Percentiles rank a stretch among this genome's conserved stretches.
Evolutionary conservation across 2,888 invertebrate genomes (phyloP).

Genomic region (Sesia apiformis): DNA sequence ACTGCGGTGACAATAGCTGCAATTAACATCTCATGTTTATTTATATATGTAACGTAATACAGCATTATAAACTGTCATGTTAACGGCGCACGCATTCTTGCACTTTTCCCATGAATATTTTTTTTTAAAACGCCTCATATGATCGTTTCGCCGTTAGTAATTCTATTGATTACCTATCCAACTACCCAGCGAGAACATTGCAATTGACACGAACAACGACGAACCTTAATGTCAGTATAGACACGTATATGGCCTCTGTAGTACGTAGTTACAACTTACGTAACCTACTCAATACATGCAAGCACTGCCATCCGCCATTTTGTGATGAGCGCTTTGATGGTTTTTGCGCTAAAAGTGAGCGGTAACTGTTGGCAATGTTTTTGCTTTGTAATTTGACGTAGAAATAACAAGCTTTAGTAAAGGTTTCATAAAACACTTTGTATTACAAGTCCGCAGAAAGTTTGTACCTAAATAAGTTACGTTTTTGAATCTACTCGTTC

Average conservation of each 20-base stretch:
- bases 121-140: slow-evolving; percentile 30
- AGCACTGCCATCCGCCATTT: slow-evolving; percentile 44
- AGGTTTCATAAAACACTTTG: background rate
- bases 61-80: slow-evolving; percentile 10
- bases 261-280: slow-evolving; percentile 30
- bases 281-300: slow-evolving; percentile 30
- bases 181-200: slow-evolving; percentile 49
- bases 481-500: no score
- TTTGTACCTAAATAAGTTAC: no score
- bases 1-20: slow-evolving; percentile 8
- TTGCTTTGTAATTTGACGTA: slow-evolving; percentile 24
- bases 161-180: slow-evolving; percentile 43
- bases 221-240: slow-evolving; percentile 32
- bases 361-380: slow-evolving; percentile 30
- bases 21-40: background rate
- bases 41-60: background rate
- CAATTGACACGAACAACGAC: slow-evolving; percentile 55
- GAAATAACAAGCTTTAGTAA: slow-evolving; percentile 20
- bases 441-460: no score
- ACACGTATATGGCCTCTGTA: slow-evolving; percentile 27
- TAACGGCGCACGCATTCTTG: slow-evolving; percentile 24
- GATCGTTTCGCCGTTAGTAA: slow-evolving; percentile 26
- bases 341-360: slow-evolving; percentile 53
- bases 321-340: slow-evolving; percentile 48
- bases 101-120: slow-evolving; percentile 39